Conservation (phyloP, 2,888 invertebrate genomes). For the Noctua fimbriata region DNA sequence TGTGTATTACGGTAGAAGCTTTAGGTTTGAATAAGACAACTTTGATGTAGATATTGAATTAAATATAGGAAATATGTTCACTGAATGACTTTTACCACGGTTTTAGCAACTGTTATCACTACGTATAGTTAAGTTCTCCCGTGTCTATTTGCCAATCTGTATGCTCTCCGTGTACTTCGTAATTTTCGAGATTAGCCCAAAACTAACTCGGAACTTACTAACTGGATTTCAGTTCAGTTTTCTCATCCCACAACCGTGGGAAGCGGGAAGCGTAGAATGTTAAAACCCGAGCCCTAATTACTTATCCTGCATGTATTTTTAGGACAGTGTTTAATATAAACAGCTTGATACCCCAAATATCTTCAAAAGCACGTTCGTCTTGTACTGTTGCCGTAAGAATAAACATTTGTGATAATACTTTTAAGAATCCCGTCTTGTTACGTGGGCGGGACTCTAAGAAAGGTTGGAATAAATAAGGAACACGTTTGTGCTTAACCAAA, state of each 20-base stretch:
- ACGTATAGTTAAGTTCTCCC: conserved; percentile 13
- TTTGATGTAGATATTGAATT: neutral
- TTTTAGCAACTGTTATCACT: neutral
- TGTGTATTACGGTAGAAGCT: conserved; percentile 17
- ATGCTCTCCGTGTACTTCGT: conserved; percentile 16
- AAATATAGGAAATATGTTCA: neutral
- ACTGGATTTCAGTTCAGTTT: conserved; percentile 42
- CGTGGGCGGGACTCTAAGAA: conserved; percentile 28
- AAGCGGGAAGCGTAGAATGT: conserved; percentile 23
- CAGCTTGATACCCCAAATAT: conserved; percentile 43
- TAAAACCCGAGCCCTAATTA: conserved; percentile 44
- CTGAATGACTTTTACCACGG: conserved; percentile 1
- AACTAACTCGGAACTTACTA: conserved; percentile 34
- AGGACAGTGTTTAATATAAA: conserved; percentile 35
- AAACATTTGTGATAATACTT: conserved; percentile 46
- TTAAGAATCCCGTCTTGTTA: conserved; percentile 24
- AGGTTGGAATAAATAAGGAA: neutral
- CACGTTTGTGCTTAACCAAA: neutral
- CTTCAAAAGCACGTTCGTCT: conserved; percentile 40
- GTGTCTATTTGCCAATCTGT: conserved; percentile 22
- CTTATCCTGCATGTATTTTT: conserved; percentile 44
- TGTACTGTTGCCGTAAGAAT: conserved; percentile 44
- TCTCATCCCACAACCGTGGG: conserved; percentile 33
- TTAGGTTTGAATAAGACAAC: conserved; percentile 26
- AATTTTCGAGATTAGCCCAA: conserved; percentile 49